Evolutionary conservation across 2,888 invertebrate species (phyloP), one percentile per base, ranked within the genome.

Genomic region (Sericinus montela): DNA sequence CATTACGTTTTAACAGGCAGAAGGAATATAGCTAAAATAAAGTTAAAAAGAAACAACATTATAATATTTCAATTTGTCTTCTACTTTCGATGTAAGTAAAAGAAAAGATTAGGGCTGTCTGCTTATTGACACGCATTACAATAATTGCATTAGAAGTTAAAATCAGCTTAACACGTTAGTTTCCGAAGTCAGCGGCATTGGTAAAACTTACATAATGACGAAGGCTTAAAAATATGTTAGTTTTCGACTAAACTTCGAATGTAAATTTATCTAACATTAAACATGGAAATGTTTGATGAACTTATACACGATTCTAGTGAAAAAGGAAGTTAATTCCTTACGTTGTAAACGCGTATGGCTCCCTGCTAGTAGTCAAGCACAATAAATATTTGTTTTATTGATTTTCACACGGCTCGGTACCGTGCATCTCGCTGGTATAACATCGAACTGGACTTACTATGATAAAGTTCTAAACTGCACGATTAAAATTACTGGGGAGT

Each of bases 361-460:
- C 34, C 39, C 44, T 13, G 8, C 37, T 38, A 49, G 61, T 65
- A 76, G 65, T 73, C 68, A 63, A 68, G 64, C 68, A 69, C 68
- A 69, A 75, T 79, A 74, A 79, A 80, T 83, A 76, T 86, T 86
- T 85, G 82, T 86, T 83, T 74, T 84, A 86, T 86, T 69, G 83
- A 87, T 87, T 87, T 87, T 87, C 87, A 80, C 87, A 88, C 83
- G 86, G 72, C 62, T 61, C 60, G 60, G 57, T 65, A 76, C 74
- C 78, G 78, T 80, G 75, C 75, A 75, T 72, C 70, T 69, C 64
- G 54, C 65, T 68, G 66, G 71, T 73, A 64, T 58, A 65, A 62
- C 60, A 67, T 68, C 60, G 57, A 57, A 59, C 58, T 55, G 45
- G 51, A 58, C 53, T 70, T 70, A 74, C 63, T 72, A 62, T 53